Evolutionary conservation across 2,797 vertebrate species (phyloP).

Genomic region (Chaenodraco wilsoni): DNA sequence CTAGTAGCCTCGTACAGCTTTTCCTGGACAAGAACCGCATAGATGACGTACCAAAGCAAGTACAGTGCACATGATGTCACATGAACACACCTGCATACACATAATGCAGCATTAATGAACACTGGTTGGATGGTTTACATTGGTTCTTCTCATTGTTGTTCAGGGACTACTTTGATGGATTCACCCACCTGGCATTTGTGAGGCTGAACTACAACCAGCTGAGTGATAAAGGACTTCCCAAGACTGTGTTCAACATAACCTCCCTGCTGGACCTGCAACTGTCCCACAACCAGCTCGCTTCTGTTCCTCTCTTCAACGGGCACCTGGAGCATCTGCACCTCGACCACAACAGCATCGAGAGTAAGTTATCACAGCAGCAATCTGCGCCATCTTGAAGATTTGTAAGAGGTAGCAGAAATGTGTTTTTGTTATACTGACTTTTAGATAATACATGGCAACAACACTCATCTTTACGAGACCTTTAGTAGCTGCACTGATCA

Average conservation of each 20-base stretch:
- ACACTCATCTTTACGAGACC: not conserved
- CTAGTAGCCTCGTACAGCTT: constrained; percentile 89
- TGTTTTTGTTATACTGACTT: not conserved
- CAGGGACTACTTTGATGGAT: constrained; percentile 90
- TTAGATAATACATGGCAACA: not conserved
- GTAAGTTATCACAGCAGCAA: constrained; percentile 80
- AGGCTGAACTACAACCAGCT: constrained; percentile 95
- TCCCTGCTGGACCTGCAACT: constrained; percentile 93
- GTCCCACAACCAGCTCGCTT: constrained; percentile 92
- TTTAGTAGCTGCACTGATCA: not conserved
- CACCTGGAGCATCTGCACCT: constrained; percentile 96
- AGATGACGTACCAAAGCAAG: constrained; percentile 87
- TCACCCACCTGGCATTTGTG: constrained; percentile 91
- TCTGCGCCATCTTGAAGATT: not conserved
- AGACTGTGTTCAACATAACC: constrained; percentile 92
- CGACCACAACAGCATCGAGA: constrained; percentile 94
- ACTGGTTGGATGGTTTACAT: not conserved
- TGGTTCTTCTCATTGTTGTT: constrained; percentile 2
- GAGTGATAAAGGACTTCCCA: constrained; percentile 92
- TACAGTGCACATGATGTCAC: constrained; percentile 18
- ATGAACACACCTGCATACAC: constrained; percentile 3
- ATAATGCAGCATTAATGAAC: not conserved
- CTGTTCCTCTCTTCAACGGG: constrained; percentile 87
- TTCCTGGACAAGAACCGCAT: constrained; percentile 96
- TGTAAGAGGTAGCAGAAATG: not conserved